Evolutionary conservation across 2,113 vertebrate species (phyloP).

Genomic region (Python bivittatus): DNA sequence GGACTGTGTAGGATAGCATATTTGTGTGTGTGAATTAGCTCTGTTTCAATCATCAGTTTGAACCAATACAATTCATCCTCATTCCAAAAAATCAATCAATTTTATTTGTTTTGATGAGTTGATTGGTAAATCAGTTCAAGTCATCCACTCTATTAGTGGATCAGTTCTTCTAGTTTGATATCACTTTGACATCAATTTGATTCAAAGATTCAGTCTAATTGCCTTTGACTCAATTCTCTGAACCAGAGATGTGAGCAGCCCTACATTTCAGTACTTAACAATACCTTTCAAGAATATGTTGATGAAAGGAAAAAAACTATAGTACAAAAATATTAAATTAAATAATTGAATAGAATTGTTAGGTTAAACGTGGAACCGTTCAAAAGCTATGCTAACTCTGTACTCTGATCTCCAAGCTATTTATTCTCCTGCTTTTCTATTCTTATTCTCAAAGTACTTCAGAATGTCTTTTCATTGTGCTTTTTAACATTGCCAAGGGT

Average conservation of each 20-base stretch:
- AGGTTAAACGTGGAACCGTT: background rate
- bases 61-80: background rate
- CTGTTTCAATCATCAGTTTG: background rate
- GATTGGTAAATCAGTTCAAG: background rate
- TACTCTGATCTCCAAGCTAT: background rate
- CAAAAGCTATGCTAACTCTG: background rate
- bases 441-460: background rate
- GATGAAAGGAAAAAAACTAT: background rate
- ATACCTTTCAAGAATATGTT: background rate
- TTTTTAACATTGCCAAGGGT: background rate
- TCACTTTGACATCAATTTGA: background rate
- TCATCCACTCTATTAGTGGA: background rate
- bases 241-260: background rate
- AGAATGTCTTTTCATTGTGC: background rate
- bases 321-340: background rate
- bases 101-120: background rate
- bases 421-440: background rate
- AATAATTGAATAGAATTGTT: background rate
- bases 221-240: background rate
- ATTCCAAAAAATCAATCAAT: background rate
- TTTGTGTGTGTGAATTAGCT: background rate
- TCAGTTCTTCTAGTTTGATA: background rate
- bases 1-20: background rate
- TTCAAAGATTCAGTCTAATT: background rate
- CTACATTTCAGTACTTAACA: background rate